Evolutionary conservation across 1,140 invertebrate genomes (phyloP).

Genomic region (Chelonus insularis): DNA sequence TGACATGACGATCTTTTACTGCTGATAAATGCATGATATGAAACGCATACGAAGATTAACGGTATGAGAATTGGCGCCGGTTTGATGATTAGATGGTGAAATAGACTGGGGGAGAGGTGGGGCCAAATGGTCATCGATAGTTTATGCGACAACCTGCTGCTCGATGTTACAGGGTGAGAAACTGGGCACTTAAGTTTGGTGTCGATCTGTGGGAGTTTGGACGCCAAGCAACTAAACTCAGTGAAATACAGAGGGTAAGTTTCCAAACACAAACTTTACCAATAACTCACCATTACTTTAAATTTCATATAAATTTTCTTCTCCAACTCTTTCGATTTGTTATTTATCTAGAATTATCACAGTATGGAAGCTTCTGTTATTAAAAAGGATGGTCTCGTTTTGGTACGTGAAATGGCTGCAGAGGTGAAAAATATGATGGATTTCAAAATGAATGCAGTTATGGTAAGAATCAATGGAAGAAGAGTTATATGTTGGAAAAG

Average conservation of each 20-base stretch:
- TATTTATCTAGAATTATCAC: constrained; percentile 71
- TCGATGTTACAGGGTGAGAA: constrained; percentile 77
- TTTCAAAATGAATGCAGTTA: constrained; percentile 85
- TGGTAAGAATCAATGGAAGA: too few species aligned
- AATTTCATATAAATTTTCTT: not conserved
- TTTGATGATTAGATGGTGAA: not conserved
- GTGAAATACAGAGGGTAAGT: constrained; percentile 81
- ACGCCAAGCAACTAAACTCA: constrained; percentile 82
- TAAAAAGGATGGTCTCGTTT: constrained; percentile 79
- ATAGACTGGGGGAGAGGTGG: constrained; percentile 1
- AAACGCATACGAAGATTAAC: not conserved
- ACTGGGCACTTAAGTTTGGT: constrained; percentile 87
- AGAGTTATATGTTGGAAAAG: too few species aligned
- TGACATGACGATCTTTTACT: not conserved
- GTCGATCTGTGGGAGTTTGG: constrained; percentile 88
- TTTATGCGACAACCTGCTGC: constrained; percentile 32
- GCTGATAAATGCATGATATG: constrained; percentile 6
- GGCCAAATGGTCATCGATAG: constrained; percentile 13
- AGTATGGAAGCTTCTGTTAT: constrained; percentile 71
- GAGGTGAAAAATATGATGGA: constrained; percentile 90
- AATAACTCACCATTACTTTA: constrained; percentile 35
- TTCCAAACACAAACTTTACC: not conserved
- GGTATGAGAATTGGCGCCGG: constrained; percentile 3
- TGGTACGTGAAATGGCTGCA: constrained; percentile 79
- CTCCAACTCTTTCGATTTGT: not conserved